Percentiles rank a stretch among this genome's conserved stretches.
These are phyloP conservation scores for Sylvilagus floridanus DNA, from an alignment of 2,797 vertebrate species.

Conservation along the genomic window DNA sequence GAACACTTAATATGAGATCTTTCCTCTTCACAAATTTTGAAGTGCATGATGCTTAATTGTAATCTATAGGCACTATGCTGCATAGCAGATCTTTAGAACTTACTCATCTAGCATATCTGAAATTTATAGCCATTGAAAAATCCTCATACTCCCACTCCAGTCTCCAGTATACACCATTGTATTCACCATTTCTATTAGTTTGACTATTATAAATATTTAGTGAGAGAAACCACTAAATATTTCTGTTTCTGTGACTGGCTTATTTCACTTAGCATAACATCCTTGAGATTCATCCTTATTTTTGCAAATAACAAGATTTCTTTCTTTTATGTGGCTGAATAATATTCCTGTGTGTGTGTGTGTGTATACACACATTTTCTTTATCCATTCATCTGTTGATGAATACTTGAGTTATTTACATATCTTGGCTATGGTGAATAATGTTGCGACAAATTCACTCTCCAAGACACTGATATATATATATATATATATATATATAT, in stretches of 20 bases:
- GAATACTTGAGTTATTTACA: not conserved
- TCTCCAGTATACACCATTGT: not conserved
- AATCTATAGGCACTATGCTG: not conserved
- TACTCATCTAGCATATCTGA: not conserved
- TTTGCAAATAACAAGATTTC: not conserved
- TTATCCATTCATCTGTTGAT: not conserved
- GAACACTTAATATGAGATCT: not conserved
- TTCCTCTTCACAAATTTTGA: not conserved
- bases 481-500: too few species aligned
- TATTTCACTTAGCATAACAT: constrained; percentile 20
- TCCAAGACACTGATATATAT: not conserved
- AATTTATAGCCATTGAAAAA: not conserved
- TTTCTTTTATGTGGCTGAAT: not conserved
- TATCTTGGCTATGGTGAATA: not conserved
- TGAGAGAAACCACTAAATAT: not conserved
- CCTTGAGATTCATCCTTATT: not conserved
- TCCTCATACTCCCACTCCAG: not conserved
- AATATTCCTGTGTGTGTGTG: not conserved
- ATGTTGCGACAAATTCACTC: not conserved
- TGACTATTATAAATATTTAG: not conserved
- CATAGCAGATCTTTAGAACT: not conserved
- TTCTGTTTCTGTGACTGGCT: constrained; percentile 1
- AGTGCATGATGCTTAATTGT: not conserved
- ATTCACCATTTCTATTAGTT: not conserved
- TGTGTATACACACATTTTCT: not conserved